Evolutionary conservation across 2,797 vertebrate genomes (phyloP), one percentile per base, ranked within the genome.

Genomic region (Sarcophilus harrisii): DNA sequence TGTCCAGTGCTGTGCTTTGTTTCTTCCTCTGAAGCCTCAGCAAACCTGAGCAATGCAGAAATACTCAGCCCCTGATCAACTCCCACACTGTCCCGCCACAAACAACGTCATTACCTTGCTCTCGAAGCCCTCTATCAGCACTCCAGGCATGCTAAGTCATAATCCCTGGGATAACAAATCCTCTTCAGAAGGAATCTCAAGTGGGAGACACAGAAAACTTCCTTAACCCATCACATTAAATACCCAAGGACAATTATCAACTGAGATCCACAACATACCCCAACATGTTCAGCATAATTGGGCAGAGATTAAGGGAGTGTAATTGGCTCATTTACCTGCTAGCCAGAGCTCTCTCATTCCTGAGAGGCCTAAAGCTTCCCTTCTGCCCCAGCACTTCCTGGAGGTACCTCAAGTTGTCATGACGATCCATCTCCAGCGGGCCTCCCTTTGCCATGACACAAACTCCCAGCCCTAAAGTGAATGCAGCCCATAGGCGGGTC

Each of bases 141-240:
- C 6, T 91, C 16, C 87, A 90, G 0, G 58, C 30, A 28, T 49
- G 5, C 93, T 38, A 97, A 91, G 90, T 90, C 95, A 90, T 92
- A 96, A 95, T 89, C 54, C 45, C 27, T 57, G 73, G 92, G 6
- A 60, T 4, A 96, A 14, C n/a, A 95, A 94, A 92, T 94, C 27
- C n/a, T 93, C 24, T 55, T 57, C 58, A 6, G 95, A 93, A 90
- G 45, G 45, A 73, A 58, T 93, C 52, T 94, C 66, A 92, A 92
- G 2, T 58, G 4, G 18, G 87, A 93, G 32, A 52, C 54, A 60
- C 3, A 55, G 14, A 62, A 94, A 92, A 90, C 18, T 5, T 38
- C 81, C 60, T 81, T 73, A 92, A 90, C 58, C 21, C 54, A 45
- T 58, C 93, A 93, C 96, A 89, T 45, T 92, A 93, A 94, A 87